Evolutionary conservation across 2,888 invertebrate species (phyloP).

Genomic region (Agonum fuliginosum): DNA sequence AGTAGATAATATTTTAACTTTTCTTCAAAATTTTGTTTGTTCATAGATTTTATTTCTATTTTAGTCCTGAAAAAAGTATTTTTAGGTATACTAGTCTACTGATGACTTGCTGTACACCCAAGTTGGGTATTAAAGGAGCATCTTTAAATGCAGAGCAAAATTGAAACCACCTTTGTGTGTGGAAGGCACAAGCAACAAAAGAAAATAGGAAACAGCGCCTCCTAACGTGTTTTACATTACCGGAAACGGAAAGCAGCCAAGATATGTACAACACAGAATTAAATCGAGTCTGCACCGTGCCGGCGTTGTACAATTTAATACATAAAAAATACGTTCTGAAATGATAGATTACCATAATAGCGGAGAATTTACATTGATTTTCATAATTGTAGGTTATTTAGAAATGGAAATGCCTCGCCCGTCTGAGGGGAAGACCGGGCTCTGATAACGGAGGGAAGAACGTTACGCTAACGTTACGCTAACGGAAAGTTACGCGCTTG

Average conservation of each 20-base stretch:
- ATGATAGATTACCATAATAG: slow-evolving; percentile 59
- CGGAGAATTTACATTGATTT: slow-evolving; percentile 59
- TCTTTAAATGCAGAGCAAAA: too few species aligned
- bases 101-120: too few species aligned
- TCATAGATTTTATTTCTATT: too few species aligned
- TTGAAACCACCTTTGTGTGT: too few species aligned
- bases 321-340: slow-evolving; percentile 51
- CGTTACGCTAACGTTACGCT: not conserved
- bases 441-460: slow-evolving; percentile 1
- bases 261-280: slow-evolving; percentile 45
- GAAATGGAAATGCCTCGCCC: slow-evolving; percentile 58
- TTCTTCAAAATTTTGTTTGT: too few species aligned
- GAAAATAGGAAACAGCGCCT: too few species aligned
- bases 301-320: not conserved
- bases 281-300: not conserved
- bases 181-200: too few species aligned
- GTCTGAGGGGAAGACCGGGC: slow-evolving; percentile 13
- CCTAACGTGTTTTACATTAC: slow-evolving; percentile 53
- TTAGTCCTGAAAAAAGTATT: too few species aligned
- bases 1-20: too few species aligned
- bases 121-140: too few species aligned
- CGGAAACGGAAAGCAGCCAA: slow-evolving; percentile 47
- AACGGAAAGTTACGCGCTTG: too few species aligned
- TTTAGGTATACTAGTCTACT: too few species aligned
- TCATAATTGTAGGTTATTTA: slow-evolving; percentile 58